phyloP scores from a whole-genome alignment of 2,113 vertebrate species.

The Burhinus bistriatus region DNA sequence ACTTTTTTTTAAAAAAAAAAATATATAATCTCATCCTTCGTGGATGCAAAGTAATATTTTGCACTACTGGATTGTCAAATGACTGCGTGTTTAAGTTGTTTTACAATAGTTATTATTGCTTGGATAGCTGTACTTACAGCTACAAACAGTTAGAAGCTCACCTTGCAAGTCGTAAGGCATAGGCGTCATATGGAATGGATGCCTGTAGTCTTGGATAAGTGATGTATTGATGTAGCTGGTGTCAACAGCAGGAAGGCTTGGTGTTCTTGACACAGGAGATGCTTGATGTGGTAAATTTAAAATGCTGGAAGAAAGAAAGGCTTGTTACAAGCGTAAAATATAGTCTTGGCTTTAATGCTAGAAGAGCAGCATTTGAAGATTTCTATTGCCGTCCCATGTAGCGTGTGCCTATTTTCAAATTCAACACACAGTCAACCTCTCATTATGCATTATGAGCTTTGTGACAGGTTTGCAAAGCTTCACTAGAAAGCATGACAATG shows the following conservation, averaged over 20 bases:
- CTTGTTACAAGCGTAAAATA: not conserved
- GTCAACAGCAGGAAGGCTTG: conserved; percentile 92
- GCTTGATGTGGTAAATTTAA: conserved; percentile 92
- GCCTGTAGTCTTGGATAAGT: conserved; percentile 95
- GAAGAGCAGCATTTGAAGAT: not conserved
- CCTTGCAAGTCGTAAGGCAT: conserved; percentile 93
- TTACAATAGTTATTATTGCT: rapidly evolving
- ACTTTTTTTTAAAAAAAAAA: not conserved
- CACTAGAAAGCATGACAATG: not conserved
- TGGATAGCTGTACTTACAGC: not conserved
- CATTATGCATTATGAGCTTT: rapidly evolving
- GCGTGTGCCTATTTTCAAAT: not conserved
- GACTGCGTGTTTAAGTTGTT: not conserved
- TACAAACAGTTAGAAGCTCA: conserved; percentile 18
- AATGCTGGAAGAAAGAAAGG: conserved; percentile 66
- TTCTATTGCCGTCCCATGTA: not conserved
- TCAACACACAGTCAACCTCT: not conserved
- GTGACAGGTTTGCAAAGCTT: not conserved
- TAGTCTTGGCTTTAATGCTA: not conserved
- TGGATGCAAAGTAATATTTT: not conserved
- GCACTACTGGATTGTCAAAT: not conserved
- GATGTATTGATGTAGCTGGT: conserved; percentile 94
- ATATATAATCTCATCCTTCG: not conserved
- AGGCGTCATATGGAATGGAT: conserved; percentile 90
- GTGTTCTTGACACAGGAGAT: conserved; percentile 91